Conservation (phyloP, 2,888 invertebrate genomes). For the Hipparchia semele region DNA sequence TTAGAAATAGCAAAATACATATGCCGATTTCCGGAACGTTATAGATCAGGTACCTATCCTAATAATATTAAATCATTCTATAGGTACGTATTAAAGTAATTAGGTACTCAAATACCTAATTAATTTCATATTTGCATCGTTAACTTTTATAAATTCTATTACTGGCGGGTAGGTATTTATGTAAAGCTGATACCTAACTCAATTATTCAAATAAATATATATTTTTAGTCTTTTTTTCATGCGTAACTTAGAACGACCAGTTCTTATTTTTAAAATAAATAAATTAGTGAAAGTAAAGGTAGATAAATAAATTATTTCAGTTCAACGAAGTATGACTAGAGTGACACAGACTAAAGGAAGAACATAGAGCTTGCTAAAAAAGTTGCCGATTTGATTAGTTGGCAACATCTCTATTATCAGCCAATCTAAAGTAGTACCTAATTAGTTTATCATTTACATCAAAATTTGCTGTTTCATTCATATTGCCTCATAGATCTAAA, state of each 20-base stretch:
- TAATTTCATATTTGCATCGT: no score
- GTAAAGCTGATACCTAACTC: no score
- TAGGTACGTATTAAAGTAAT: not conserved
- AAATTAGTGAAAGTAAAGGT: slow-evolving; percentile 1
- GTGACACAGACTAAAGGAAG: slow-evolving; percentile 7
- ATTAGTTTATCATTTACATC: no score
- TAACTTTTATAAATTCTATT: no score
- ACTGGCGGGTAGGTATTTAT: no score
- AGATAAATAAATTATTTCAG: slow-evolving; percentile 6
- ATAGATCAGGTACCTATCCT: slow-evolving; percentile 21
- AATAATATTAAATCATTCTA: not conserved
- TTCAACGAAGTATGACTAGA: slow-evolving; percentile 15
- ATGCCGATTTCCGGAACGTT: slow-evolving; percentile 32
- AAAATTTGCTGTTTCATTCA: not conserved
- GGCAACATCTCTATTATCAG: no score
- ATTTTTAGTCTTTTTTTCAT: not conserved
- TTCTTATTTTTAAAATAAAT: slow-evolving; percentile 5
- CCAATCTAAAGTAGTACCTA: no score
- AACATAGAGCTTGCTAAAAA: slow-evolving; percentile 9
- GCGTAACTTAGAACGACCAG: not conserved
- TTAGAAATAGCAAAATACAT: slow-evolving; percentile 37
- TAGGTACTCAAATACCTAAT: no score
- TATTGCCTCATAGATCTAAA: no score
- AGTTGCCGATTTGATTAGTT: no score
- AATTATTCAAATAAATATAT: no score